phyloP scores from a whole-genome alignment of 2,888 invertebrate species.

The Vanessa cardui region DNA sequence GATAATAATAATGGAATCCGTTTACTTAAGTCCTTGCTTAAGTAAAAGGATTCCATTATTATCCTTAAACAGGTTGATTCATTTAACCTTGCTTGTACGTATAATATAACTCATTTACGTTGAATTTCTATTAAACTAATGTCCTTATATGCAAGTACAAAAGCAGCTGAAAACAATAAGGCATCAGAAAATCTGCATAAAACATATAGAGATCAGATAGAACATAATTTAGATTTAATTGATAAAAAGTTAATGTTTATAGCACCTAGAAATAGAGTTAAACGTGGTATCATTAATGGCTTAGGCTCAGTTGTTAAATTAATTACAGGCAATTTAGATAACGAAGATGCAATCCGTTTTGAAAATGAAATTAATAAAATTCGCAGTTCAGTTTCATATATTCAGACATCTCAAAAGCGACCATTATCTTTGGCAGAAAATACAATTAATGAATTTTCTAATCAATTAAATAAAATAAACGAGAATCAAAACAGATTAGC shows the following conservation, averaged over 20 bases:
- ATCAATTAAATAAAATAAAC: constrained; percentile 3
- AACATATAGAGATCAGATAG: constrained; percentile 3
- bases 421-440: neutral
- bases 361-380: neutral
- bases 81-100: constrained; percentile 6
- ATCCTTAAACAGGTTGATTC: constrained; percentile 9
- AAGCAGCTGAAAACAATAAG: neutral
- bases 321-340: neutral
- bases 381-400: neutral
- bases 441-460: neutral
- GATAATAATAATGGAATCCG: constrained; percentile 8
- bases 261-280: constrained; percentile 1
- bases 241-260: constrained; percentile 5
- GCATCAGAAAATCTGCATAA: neutral
- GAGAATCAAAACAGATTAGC: constrained; percentile 1
- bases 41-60: constrained; percentile 2
- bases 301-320: constrained; percentile 6
- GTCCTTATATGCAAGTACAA: neutral
- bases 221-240: constrained; percentile 1
- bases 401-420: neutral
- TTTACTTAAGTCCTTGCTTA: no score
- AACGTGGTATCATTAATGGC: neutral
- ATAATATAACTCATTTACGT: constrained; percentile 3
- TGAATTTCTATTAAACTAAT: neutral
- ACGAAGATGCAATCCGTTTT: neutral